Evolutionary conservation across 1,140 invertebrate genomes (phyloP), one percentile per base, ranked within the genome.

Genomic region (Bombyx mandarina): DNA sequence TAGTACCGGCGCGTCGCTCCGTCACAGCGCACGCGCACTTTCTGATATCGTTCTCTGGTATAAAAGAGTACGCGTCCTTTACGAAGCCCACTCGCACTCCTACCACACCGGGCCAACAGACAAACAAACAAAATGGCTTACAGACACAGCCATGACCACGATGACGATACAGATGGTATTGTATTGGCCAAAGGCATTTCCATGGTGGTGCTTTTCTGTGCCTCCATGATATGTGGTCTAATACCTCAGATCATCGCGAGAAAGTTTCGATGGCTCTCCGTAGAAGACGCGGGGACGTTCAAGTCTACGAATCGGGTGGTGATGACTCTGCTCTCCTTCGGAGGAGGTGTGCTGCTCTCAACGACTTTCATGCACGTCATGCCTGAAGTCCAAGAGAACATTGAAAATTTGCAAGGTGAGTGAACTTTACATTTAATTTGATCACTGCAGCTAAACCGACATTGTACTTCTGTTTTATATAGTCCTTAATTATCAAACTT

Each of bases 291-390:
- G 4, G 66, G 72, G 26, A 56, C 89, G 69, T 71, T 89, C 54
- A 83, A 89, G 76, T 85, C 67, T 7, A 86, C 66, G 45, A 86
- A 88, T 58, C 70, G 66, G 52, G 61, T 83, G 7, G 77, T 85
- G 7, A 78, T 82, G 69, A 73, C 77, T 3, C 63, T 97, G 10
- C 89, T 97, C 43, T 96, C 94, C 60, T 95, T 98, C 69, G 96
- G 96, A 5, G 97, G 96, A 6, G 97, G 97, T 3, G 96, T 98
- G 2, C 90, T 99, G 26, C 85, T 99, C 56, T 93, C 93, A 45
- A 98, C 96, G 1, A 96, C 95, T 1, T 96, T 98, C 71, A 78
- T 97, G 22, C 97, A 99, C 77, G 86, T 99, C 58, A 83, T 98
- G 12, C 97, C 97, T 0, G 97, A 98, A 88, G 93, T 97, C 0